Evolutionary conservation across 2,113 vertebrate genomes (phyloP).

Genomic region (Oreocharis arfaki): DNA sequence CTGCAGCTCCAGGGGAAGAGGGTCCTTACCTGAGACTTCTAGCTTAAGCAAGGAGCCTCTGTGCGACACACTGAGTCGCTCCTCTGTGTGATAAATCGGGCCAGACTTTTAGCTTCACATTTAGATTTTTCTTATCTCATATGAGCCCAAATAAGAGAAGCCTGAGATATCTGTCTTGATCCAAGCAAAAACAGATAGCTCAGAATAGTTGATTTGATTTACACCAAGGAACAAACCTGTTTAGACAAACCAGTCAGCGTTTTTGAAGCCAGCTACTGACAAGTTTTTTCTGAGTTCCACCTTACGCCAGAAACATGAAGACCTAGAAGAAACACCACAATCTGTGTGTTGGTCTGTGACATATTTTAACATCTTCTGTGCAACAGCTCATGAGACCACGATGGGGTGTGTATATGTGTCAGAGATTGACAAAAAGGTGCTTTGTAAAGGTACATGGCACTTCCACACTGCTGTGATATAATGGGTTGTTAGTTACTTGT

Average conservation of each 20-base stretch:
- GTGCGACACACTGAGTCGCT: not conserved
- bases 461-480: not conserved
- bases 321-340: not conserved
- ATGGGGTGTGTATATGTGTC: not conserved
- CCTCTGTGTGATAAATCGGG: not conserved
- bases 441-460: not conserved
- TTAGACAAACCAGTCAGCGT: not conserved
- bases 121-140: not conserved
- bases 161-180: not conserved
- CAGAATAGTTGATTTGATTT: not conserved
- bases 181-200: not conserved
- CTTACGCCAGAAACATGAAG: not conserved
- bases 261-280: not conserved
- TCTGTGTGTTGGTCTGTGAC: not conserved
- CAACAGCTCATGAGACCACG: not conserved
- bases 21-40: not conserved
- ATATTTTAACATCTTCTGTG: not conserved
- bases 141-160: not conserved
- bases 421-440: not conserved
- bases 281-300: not conserved
- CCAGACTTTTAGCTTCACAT: not conserved
- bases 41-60: rapidly evolving
- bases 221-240: not conserved
- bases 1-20: not conserved
- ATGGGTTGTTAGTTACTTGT: constrained; percentile 29